phyloP scores from a whole-genome alignment of 2,888 invertebrate species.

The Dicyrtomina minuta region DNA sequence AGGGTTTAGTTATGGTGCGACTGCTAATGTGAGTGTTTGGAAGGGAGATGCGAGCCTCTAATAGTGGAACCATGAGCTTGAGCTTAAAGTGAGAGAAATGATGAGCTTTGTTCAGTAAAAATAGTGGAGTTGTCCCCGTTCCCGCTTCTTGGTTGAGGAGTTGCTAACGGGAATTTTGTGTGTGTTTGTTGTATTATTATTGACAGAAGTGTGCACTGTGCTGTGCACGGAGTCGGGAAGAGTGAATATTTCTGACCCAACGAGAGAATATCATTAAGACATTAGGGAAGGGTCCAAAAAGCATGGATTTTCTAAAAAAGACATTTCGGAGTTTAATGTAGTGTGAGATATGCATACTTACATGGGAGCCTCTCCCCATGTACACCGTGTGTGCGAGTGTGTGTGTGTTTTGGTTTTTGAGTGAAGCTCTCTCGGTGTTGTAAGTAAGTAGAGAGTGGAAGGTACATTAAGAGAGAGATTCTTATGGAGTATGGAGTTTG shows the following conservation, averaged over 20 bases:
- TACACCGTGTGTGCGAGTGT: neutral
- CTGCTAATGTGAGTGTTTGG: no score
- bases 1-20: no score
- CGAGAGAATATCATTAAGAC: constrained; percentile 39
- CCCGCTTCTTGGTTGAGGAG: no score
- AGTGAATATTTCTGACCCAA: constrained; percentile 24
- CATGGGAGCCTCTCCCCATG: neutral
- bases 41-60: no score
- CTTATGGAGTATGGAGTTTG: constrained; percentile 22
- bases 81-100: no score
- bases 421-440: constrained; percentile 1
- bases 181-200: no score
- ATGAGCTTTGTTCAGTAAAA: no score
- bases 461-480: constrained; percentile 24
- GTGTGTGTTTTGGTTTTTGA: neutral
- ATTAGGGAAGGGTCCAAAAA: constrained; percentile 35
- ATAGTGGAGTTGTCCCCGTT: no score
- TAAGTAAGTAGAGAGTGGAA: neutral
- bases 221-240: neutral
- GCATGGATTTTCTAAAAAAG: constrained; percentile 33
- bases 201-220: neutral
- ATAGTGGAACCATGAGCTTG: no score
- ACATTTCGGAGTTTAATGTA: constrained; percentile 43
- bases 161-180: no score
- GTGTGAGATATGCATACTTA: constrained; percentile 39